Conservation (phyloP, 2,113 vertebrate species). For the Anas platyrhynchos region DNA sequence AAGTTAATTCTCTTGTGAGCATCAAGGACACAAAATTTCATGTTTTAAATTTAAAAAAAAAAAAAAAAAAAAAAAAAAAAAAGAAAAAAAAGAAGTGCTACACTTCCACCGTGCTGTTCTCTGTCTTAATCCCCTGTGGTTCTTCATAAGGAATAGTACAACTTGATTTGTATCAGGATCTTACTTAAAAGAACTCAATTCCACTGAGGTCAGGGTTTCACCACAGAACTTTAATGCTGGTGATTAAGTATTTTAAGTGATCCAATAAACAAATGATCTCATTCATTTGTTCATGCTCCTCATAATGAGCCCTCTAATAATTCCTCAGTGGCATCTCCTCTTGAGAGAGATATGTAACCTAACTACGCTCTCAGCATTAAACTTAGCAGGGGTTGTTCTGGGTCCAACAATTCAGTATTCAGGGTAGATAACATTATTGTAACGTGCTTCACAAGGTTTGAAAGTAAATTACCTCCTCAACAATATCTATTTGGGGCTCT, state of each 20-base stretch:
- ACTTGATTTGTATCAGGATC: not conserved
- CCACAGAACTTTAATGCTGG: not conserved
- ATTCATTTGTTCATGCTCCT: not conserved
- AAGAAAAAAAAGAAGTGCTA: not conserved
- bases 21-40: not conserved
- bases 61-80: not conserved
- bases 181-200: not conserved
- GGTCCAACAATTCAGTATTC: not conserved
- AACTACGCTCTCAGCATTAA: not conserved
- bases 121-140: not conserved
- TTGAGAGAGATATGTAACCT: not conserved
- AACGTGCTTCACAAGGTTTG: not conserved
- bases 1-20: not conserved
- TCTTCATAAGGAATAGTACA: not conserved
- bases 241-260: not conserved
- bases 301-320: not conserved
- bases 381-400: not conserved
- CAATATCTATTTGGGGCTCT: constrained; percentile 73
- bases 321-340: not conserved
- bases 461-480: constrained; percentile 81
- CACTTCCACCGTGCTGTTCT: not conserved
- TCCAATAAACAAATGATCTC: not conserved
- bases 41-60: not conserved
- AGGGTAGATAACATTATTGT: not conserved
- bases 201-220: not conserved